Evolutionary conservation across 2,797 vertebrate genomes (phyloP).

Genomic region (Catharus ustulatus): DNA sequence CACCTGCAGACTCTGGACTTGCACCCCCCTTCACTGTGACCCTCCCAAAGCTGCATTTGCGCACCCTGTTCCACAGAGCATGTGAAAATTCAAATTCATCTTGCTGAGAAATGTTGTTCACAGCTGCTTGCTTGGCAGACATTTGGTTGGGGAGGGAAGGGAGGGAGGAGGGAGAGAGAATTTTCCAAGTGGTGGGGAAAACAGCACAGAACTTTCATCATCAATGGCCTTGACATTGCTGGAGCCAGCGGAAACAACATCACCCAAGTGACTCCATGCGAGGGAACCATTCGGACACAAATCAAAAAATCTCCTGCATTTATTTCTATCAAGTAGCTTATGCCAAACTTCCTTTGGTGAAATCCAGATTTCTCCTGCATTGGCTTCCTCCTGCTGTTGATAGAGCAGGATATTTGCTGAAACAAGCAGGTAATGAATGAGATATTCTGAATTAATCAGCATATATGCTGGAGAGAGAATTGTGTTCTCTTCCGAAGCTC

Average conservation of each 20-base stretch:
- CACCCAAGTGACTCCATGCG: neutral
- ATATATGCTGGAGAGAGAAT: neutral
- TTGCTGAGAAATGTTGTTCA: slow-evolving; percentile 36
- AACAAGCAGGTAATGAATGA: neutral
- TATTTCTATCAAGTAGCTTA: neutral
- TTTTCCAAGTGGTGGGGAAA: slow-evolving; percentile 58
- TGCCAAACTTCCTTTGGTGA: slow-evolving; percentile 46
- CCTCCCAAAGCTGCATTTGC: neutral
- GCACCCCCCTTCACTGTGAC: neutral
- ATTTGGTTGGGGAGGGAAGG: neutral
- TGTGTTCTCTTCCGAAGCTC: neutral
- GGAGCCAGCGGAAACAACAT: slow-evolving; percentile 45
- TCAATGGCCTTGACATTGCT: slow-evolving; percentile 54
- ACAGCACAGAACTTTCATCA: slow-evolving; percentile 60
- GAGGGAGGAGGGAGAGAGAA: neutral
- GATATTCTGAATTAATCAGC: neutral
- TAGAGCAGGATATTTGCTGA: slow-evolving; percentile 51
- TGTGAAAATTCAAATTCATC: slow-evolving; percentile 3
- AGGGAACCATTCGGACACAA: slow-evolving; percentile 23
- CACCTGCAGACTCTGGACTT: neutral
- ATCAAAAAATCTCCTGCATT: slow-evolving; percentile 2
- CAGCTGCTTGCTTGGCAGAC: slow-evolving; percentile 65
- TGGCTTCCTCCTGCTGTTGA: slow-evolving; percentile 41
- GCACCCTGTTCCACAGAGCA: neutral
- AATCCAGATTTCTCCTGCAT: slow-evolving; percentile 1